Percentiles rank a stretch among this genome's conserved stretches.
Conservation (phyloP, 2,888 invertebrate genomes). For the Pterostichus madidus region DNA sequence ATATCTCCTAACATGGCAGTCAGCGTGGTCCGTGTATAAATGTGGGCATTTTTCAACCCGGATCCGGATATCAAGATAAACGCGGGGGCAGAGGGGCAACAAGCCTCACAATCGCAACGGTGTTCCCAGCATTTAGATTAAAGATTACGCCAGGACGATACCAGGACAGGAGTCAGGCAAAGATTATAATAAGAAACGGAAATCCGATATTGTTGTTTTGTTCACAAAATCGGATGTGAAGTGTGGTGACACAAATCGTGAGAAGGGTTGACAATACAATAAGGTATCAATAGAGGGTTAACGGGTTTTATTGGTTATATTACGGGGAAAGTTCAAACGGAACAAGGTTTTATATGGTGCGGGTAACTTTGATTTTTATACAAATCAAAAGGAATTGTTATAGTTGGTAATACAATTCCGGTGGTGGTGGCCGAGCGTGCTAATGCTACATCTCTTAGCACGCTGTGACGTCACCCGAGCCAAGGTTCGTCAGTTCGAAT, state of each 20-base stretch:
- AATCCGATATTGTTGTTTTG: slow-evolving; percentile 2
- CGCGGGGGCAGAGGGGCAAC: slow-evolving; percentile 2
- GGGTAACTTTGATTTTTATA: neutral
- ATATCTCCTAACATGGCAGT: too few species aligned
- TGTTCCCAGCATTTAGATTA: slow-evolving; percentile 63
- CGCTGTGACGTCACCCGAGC: too few species aligned
- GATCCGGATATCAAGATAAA: slow-evolving; percentile 49
- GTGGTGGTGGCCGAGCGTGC: too few species aligned
- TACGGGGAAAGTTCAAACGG: too few species aligned
- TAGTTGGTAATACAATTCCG: too few species aligned
- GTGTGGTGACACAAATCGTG: neutral
- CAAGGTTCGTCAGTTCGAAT: too few species aligned
- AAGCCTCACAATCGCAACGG: slow-evolving; percentile 48
- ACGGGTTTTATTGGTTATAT: slow-evolving; percentile 17
- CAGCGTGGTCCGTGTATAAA: slow-evolving; percentile 3
- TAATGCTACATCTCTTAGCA: too few species aligned
- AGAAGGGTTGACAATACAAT: slow-evolving; percentile 30
- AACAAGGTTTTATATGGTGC: neutral
- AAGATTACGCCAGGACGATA: slow-evolving; percentile 53
- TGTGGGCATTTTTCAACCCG: slow-evolving; percentile 42
- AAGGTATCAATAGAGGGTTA: slow-evolving; percentile 12
- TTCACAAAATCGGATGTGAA: too few species aligned
- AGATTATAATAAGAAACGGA: slow-evolving; percentile 2
- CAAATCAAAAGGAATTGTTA: too few species aligned
- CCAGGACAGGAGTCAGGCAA: neutral